Base-by-base conservation (phyloP, 2,797 vertebrate species). In the Sylvia borin region DNA sequence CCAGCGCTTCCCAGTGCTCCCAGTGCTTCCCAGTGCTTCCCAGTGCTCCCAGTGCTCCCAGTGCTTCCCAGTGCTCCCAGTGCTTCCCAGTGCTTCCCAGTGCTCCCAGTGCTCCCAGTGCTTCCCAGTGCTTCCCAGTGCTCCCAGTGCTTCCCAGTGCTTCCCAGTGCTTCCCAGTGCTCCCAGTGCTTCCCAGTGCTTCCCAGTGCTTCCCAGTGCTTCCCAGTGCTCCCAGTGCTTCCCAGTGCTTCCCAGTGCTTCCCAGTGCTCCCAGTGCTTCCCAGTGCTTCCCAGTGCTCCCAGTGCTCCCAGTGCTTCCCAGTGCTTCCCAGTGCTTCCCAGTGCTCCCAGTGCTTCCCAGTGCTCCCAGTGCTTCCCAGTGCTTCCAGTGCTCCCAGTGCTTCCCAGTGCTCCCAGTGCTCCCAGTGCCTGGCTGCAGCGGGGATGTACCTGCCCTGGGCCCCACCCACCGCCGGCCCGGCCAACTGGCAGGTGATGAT, bases 401-500 rank as follows among this genome's bases (percentile, higher is more conserved):
- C 38, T 40, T 40, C 42, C 16, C 42, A 40, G 40, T 40, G 40
- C 40, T 40, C 40, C 40, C 40, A 40, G 40, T 40, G 38, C 38
- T 40, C 51, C 43, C 79, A 17, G 71, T 5, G 58, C 53, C 38
- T 7, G 45, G 27, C 61, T 4, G 60, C 45, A 4, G 40, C 2
- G 0, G 20, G 70, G 58, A 61, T 60, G 83, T 94, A 90, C 93
- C 96, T 95, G 95, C 75, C 2, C 0, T 0, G 3, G 53, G 65
- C 82, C 67, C 61, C 7, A 6, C 78, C 80, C 82, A 0, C 15
- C 13, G 17, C 70, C 81, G 1, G 58, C 66, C 22, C 11, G 55
- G 88, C 90, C 90, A 93, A 80, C 92, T 76, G 92, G 92, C 84
- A 95, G 93, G 95, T 91, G 93, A 94, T 32, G 54, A 71, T 61